Evolutionary conservation across 1,140 invertebrate genomes (phyloP).

Genomic region (Leptinotarsa texana): DNA sequence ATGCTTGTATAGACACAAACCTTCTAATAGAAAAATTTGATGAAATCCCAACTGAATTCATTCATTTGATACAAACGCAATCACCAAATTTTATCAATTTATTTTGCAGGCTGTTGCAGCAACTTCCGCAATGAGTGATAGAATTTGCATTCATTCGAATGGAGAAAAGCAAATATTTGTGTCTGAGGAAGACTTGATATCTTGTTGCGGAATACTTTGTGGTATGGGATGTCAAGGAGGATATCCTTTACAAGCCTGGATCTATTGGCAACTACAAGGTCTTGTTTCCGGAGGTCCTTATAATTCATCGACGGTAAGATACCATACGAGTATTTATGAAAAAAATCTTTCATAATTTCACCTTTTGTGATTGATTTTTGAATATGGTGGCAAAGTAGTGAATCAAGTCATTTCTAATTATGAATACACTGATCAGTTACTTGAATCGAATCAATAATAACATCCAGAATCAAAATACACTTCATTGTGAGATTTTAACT

Average conservation of each 20-base stretch:
- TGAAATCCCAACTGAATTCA: neutral
- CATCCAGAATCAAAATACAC: too few relatives aligned
- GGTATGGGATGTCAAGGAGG: constrained; percentile 69
- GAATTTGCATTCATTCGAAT: constrained; percentile 67
- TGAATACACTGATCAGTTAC: too few relatives aligned
- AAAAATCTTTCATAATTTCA: too few relatives aligned
- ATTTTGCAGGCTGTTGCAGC: constrained; percentile 66
- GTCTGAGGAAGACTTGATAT: constrained; percentile 67
- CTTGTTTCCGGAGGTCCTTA: constrained; percentile 69
- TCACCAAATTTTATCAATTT: neutral
- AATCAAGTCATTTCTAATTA: too few relatives aligned
- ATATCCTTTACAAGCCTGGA: constrained; percentile 64
- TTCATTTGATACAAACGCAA: neutral
- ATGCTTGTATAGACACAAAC: too few relatives aligned
- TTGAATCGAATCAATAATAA: too few relatives aligned
- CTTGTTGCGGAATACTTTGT: constrained; percentile 64
- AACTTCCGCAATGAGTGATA: constrained; percentile 70
- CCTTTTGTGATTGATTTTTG: too few relatives aligned
- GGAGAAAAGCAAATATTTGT: constrained; percentile 60
- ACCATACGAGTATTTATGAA: too few relatives aligned
- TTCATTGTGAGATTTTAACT: too few relatives aligned
- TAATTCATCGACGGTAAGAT: constrained; percentile 19
- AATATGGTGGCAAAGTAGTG: too few relatives aligned
- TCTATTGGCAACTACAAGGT: constrained; percentile 61
- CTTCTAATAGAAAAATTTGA: neutral